Base-by-base conservation (phyloP, 2,797 vertebrate genomes). In the Dendrocincla tyrannina region DNA sequence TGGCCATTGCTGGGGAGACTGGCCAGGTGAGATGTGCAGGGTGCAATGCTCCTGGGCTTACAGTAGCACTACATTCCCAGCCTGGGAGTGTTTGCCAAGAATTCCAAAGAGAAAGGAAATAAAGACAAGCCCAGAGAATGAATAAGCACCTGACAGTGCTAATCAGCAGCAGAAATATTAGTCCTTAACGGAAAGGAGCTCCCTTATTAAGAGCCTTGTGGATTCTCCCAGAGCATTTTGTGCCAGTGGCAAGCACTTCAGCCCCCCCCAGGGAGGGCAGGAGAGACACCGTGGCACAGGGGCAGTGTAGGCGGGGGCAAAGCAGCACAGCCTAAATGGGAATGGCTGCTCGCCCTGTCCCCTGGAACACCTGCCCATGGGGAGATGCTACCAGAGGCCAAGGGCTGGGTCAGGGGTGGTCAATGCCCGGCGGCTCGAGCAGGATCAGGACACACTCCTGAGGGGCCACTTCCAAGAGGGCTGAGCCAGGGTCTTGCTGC, bases 111-210 rank as follows among this genome's bases (percentile, higher is more conserved):
- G 62, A 84, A 84, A 85, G 63, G 85, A 93, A 93, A 73, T 81
- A 76, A 88, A 90, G 82, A 67, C 35, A 79, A 93, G 24, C 41
- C 33, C 7, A 0, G 44, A 84, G 70, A 64, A 93, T 24, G 56
- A 90, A 88, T 28, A 82, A 95, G 63, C 44, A 70, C 77, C 28
- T 82, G 76, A 73, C 1, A 11, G 44, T 42, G 56, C 77, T 17
- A 92, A 91, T 37, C 73, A 78, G 58, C 25, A 17, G 46, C 16
- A 73, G 66, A 89, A 92, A 91, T 28, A 67, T 69, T 81, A 5
- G 3, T 55, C 50, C 69, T 86, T 67, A 73, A 63, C 32, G 67
- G 56, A 41, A 92, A 81, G 33, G 30, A 93, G 59, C 18, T 88
- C 33, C 55, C 27, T 86, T 67, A 44, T 14, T 39, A 76, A 83